Conservation (phyloP, 2,797 vertebrate genomes). For the Chloroceryle amazona region DNA sequence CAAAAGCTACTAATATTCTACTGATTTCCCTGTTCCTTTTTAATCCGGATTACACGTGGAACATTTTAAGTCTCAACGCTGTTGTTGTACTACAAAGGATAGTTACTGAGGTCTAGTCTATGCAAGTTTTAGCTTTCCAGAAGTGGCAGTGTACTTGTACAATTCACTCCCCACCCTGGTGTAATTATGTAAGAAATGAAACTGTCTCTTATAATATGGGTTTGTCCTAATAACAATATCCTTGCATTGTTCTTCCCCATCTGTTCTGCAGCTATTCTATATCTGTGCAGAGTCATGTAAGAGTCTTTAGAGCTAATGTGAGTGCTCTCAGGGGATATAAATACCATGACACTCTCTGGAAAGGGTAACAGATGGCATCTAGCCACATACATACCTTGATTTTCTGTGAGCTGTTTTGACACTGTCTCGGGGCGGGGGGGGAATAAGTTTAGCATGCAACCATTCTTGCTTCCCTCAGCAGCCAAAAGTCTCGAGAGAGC, state of each 20-base stretch:
- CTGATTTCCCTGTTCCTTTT: neutral
- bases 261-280: neutral
- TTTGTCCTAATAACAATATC: conserved; percentile 22
- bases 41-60: neutral
- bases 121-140: neutral
- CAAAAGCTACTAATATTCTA: neutral
- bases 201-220: neutral
- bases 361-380: conserved; percentile 42
- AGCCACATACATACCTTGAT: neutral
- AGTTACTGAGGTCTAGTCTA: rapidly evolving
- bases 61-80: neutral
- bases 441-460: neutral
- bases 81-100: neutral
- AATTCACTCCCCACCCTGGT: neutral
- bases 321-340: neutral
- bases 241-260: neutral
- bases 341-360: neutral
- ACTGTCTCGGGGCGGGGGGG: rapidly evolving
- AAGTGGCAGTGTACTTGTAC: neutral
- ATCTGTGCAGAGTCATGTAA: neutral
- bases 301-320: neutral
- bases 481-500: neutral
- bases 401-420: neutral
- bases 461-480: neutral
- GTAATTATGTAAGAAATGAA: neutral